A percentile compares a stretch with the other conserved stretches of the same genome.
phyloP scores from a whole-genome alignment of 2,888 invertebrate species.

The Andrena minutula region DNA sequence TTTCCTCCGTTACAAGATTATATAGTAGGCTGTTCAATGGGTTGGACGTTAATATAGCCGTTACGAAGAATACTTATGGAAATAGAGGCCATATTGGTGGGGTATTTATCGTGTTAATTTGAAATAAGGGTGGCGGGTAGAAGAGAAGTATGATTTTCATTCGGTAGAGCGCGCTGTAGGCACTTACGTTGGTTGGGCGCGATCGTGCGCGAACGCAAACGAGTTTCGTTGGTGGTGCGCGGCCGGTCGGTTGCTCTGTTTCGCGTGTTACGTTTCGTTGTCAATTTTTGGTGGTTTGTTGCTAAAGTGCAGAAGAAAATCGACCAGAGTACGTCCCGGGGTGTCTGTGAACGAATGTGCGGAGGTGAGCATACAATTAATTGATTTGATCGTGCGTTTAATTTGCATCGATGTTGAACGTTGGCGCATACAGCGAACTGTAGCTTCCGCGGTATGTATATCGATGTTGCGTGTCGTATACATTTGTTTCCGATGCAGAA shows the following conservation, averaged over 20 bases:
- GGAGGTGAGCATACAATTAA: conserved; percentile 23
- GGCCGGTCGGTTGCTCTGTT: conserved; percentile 69
- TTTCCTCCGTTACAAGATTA: too few species aligned
- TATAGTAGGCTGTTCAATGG: too few species aligned
- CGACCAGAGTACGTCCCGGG: conserved; percentile 39
- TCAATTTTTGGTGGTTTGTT: conserved; percentile 40
- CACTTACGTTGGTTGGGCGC: conserved; percentile 31
- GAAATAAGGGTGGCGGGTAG: not conserved
- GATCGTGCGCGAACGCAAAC: conserved; percentile 63
- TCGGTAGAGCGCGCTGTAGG: conserved; percentile 20
- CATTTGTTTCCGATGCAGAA: conserved; percentile 36
- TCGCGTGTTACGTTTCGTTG: conserved; percentile 45
- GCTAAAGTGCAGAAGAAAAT: conserved; percentile 42
- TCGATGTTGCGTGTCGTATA: conserved; percentile 27
- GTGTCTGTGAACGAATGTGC: conserved; percentile 39
- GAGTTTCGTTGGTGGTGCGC: conserved; percentile 67
- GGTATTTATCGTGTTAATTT: too few species aligned
- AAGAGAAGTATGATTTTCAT: not conserved
- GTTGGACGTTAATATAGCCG: too few species aligned
- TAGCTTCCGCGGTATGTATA: conserved; percentile 26
- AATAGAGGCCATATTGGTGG: too few species aligned
- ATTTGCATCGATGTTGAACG: not conserved
- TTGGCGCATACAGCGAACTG: conserved; percentile 14
- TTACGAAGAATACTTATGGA: too few species aligned
- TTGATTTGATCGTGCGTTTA: not conserved